Conservation (phyloP, 2,797 vertebrate species). For the Urocyon cinereoargenteus region DNA sequence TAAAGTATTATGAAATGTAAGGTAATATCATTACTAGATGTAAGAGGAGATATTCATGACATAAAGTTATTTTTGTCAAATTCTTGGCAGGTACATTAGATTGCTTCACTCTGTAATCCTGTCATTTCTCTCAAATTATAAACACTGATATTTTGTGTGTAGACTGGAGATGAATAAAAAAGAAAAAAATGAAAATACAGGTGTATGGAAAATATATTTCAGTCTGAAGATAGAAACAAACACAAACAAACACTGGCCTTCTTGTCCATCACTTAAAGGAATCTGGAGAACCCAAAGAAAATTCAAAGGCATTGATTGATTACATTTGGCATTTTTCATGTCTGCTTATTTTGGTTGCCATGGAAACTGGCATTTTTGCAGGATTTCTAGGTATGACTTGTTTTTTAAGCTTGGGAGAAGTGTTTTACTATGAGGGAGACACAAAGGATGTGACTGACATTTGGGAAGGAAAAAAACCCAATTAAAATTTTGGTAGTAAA, state of each 20-base stretch:
- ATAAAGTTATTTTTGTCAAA: slow-evolving; percentile 27
- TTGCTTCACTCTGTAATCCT: background rate
- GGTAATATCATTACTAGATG: background rate
- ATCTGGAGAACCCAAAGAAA: slow-evolving; percentile 15
- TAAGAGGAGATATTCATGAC: background rate
- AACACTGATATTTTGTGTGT: background rate
- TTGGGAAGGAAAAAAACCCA: background rate
- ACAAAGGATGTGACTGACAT: background rate
- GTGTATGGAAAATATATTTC: background rate
- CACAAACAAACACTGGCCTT: background rate
- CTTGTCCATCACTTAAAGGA: background rate
- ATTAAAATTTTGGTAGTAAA: background rate
- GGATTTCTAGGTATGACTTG: slow-evolving; percentile 50
- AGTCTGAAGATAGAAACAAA: slow-evolving; percentile 9
- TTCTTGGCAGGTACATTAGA: background rate
- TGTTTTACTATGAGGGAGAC: background rate
- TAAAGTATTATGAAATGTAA: background rate
- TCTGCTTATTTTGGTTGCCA: slow-evolving; percentile 43
- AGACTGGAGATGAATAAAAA: background rate
- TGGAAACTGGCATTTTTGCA: slow-evolving; percentile 9
- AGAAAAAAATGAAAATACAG: background rate
- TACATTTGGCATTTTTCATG: slow-evolving; percentile 20
- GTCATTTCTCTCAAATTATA: slow-evolving; percentile 40
- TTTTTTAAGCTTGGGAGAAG: background rate
- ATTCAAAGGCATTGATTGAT: background rate